Conservation (phyloP, 2,797 vertebrate species). For the Pantherophis vulpinus region DNA sequence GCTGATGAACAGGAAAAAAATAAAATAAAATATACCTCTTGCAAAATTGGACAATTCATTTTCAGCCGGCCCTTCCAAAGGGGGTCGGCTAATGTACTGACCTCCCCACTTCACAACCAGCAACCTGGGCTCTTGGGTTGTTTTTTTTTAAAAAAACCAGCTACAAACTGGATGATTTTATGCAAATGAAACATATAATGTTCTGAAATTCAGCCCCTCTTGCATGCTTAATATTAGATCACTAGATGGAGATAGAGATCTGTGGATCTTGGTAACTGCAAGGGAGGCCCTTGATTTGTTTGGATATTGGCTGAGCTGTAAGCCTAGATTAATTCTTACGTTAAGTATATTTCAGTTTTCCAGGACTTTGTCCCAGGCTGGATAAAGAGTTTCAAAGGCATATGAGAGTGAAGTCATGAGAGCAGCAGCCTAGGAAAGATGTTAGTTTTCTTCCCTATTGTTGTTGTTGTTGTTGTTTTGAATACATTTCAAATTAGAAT, state of each 20-base stretch:
- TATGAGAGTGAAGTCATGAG: neutral
- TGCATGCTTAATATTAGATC: neutral
- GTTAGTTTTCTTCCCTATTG: neutral
- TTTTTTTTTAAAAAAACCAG: neutral
- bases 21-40: neutral
- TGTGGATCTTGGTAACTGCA: neutral
- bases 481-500: neutral
- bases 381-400: neutral
- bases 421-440: neutral
- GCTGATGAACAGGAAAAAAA: neutral
- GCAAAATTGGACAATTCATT: neutral
- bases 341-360: neutral
- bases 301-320: neutral
- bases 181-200: neutral
- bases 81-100: neutral
- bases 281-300: no score
- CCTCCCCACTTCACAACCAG: neutral
- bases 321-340: neutral
- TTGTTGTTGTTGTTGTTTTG: neutral
- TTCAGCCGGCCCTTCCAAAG: neutral
- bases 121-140: neutral
- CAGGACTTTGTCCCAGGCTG: neutral
- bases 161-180: neutral
- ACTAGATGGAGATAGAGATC: conserved; percentile 29
- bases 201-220: neutral